phyloP scores from a whole-genome alignment of 1,140 invertebrate species.

The Paraescarpia echinospica region DNA sequence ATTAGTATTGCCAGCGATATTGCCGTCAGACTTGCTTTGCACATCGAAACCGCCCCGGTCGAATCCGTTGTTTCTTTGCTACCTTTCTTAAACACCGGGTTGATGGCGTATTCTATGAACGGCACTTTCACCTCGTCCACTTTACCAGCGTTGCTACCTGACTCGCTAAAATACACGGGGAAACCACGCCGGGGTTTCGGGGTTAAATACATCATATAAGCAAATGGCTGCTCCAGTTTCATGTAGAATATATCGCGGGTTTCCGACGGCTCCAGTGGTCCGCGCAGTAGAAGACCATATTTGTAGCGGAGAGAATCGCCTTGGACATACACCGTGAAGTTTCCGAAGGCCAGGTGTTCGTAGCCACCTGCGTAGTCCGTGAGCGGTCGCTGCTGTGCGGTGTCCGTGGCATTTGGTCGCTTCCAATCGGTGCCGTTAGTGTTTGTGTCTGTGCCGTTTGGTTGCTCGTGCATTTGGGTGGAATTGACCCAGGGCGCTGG shows the following conservation, averaged over 20 bases:
- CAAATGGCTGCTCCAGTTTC: neutral
- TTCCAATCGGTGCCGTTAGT: no score
- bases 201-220: neutral
- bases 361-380: neutral
- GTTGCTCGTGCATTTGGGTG: neutral
- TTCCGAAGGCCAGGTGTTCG: neutral
- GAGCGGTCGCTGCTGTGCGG: neutral
- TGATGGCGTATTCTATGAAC: neutral
- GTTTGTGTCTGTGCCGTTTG: neutral
- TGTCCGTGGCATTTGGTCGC: neutral
- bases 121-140: neutral
- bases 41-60: neutral
- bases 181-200: neutral
- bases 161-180: constrained; percentile 8
- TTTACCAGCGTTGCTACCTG: neutral
- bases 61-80: neutral
- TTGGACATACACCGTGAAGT: neutral
- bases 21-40: neutral
- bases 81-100: neutral
- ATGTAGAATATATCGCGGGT: neutral
- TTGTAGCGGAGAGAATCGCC: neutral
- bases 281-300: neutral
- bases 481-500: neutral
- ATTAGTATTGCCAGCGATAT: neutral
- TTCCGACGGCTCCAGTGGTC: neutral